These are phyloP conservation scores for Dermochelys coriacea DNA, from an alignment of 2,797 vertebrate genomes.

Conservation along the genomic window DNA sequence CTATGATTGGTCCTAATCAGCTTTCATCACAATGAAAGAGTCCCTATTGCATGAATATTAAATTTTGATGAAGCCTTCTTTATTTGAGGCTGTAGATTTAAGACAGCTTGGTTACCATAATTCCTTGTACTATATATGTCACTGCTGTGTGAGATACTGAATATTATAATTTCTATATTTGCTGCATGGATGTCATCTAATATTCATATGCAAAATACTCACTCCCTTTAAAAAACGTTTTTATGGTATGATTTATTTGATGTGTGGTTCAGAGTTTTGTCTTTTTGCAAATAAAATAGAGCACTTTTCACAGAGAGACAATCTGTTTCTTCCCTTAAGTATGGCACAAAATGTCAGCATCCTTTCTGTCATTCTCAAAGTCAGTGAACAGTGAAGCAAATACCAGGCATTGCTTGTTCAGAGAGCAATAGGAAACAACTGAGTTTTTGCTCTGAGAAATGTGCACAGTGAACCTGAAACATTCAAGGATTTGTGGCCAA, in stretches of 20 bases:
- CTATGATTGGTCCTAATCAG: conserved; percentile 41
- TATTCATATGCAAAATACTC: conserved; percentile 74
- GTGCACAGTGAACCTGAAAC: conserved; percentile 26
- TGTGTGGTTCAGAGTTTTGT: conserved; percentile 66
- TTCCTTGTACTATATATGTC: conserved; percentile 33
- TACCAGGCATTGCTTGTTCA: conserved; percentile 25
- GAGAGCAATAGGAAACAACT: conserved; percentile 31
- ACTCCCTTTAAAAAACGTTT: conserved; percentile 69
- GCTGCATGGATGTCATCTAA: conserved; percentile 57
- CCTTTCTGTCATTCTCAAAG: conserved; percentile 60
- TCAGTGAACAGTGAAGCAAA: conserved; percentile 62
- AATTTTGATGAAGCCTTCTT: conserved; percentile 61
- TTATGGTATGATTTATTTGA: conserved; percentile 76
- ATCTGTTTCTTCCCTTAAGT: conserved; percentile 44
- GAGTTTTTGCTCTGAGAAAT: conserved; percentile 58
- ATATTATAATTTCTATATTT: conserved; percentile 66
- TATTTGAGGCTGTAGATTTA: conserved; percentile 40
- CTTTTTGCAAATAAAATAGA: conserved; percentile 70
- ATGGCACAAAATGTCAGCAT: conserved; percentile 73
- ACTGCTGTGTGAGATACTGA: conserved; percentile 44
- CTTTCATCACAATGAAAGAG: conserved; percentile 60
- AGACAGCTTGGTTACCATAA: conserved; percentile 61
- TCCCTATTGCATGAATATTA: conserved; percentile 64
- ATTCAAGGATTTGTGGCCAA: not conserved
- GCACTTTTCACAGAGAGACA: conserved; percentile 62